These are phyloP conservation scores for Leptodactylus fuscus DNA, from an alignment of 2,113 vertebrate genomes.

Conservation along the genomic window DNA sequence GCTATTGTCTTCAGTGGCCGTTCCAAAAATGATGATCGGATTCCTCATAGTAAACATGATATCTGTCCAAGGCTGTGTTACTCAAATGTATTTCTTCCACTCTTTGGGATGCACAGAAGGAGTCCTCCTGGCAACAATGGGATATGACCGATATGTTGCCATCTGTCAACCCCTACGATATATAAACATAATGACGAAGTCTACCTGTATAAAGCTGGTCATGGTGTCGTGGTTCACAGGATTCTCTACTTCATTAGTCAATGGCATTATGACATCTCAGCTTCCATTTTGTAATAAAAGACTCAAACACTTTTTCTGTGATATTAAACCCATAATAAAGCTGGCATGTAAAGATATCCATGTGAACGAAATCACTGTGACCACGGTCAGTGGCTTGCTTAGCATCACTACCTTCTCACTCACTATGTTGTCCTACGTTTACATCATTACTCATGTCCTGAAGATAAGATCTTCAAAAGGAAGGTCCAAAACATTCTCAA, in stretches of 20 bases:
- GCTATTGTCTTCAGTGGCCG: not conserved
- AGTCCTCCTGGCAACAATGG: slow-evolving; percentile 16
- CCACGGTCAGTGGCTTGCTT: slow-evolving; percentile 59
- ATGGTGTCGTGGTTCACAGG: not conserved
- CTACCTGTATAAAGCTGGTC: not conserved
- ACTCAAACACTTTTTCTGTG: slow-evolving; percentile 44
- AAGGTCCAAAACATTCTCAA: slow-evolving; percentile 61
- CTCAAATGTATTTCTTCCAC: slow-evolving; percentile 31
- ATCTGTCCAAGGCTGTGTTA: not conserved
- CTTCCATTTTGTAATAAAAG: slow-evolving; percentile 36
- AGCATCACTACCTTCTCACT: slow-evolving; percentile 60
- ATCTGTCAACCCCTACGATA: slow-evolving; percentile 22
- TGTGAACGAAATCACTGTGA: not conserved
- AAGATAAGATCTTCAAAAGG: slow-evolving; percentile 52
- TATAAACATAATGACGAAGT: not conserved
- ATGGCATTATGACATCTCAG: slow-evolving; percentile 11
- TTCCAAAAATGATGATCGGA: slow-evolving; percentile 1
- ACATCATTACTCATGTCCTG: slow-evolving; percentile 61
- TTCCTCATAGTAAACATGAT: not conserved
- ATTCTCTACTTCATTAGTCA: not conserved
- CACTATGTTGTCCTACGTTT: slow-evolving; percentile 63
- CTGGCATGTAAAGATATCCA: slow-evolving; percentile 33
- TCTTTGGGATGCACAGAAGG: slow-evolving; percentile 11
- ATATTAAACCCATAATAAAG: slow-evolving; percentile 34
- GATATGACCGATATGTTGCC: slow-evolving; percentile 35